A percentile compares a stretch with the other conserved stretches of the same genome.
These are phyloP conservation scores for Margaritifera margaritifera DNA, from an alignment of 2,888 invertebrate genomes.

Conservation along the genomic window DNA sequence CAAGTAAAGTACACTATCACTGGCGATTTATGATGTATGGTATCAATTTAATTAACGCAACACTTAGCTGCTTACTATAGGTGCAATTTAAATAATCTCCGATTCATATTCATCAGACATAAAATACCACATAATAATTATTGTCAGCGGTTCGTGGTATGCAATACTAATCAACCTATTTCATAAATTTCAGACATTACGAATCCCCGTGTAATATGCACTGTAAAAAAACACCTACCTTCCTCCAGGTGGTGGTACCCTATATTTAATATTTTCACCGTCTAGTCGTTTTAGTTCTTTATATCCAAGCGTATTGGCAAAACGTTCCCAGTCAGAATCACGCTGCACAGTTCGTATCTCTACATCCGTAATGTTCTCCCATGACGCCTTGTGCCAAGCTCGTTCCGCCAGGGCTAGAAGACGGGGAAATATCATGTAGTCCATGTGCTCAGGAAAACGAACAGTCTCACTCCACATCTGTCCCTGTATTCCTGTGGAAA, in stretches of 20 bases:
- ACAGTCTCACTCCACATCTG: conserved; percentile 65
- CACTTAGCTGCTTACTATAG: too few relatives aligned
- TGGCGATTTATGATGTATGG: accelerated
- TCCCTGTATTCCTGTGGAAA: conserved; percentile 63
- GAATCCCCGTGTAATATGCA: too few relatives aligned
- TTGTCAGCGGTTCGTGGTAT: too few relatives aligned
- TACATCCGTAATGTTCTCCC: conserved; percentile 19
- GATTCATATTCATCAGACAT: too few relatives aligned
- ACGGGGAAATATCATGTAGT: conserved; percentile 61
- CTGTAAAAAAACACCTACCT: conserved; percentile 28
- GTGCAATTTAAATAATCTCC: too few relatives aligned
- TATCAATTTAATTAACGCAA: too few relatives aligned
- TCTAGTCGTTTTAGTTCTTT: conserved; percentile 59
- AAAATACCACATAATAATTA: too few relatives aligned
- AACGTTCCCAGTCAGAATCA: conserved; percentile 49
- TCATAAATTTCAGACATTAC: too few relatives aligned
- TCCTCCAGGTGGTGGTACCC: conserved; percentile 60
- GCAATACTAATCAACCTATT: too few relatives aligned
- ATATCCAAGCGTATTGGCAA: conserved; percentile 55
- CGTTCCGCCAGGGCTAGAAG: conserved; percentile 64
- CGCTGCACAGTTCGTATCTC: conserved; percentile 12
- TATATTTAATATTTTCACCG: conserved; percentile 42
- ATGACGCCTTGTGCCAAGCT: conserved; percentile 65
- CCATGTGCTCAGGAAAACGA: conserved; percentile 43
- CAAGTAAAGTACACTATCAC: too few relatives aligned